Base-by-base conservation (phyloP, 2,797 vertebrate species). In the Pangasius djambal region DNA sequence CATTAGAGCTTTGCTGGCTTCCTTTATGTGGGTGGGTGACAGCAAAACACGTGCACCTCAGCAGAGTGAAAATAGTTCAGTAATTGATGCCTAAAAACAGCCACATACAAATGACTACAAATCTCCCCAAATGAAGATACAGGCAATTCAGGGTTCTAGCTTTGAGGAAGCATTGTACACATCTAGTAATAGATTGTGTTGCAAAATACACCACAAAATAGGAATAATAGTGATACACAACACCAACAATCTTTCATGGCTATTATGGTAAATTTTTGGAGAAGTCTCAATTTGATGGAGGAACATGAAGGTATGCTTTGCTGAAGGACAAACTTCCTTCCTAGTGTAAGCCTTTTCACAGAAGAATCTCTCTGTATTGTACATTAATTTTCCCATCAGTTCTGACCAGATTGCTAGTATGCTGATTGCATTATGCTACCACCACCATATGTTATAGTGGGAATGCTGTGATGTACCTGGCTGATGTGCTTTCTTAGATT, bases 31-130 rank as follows among this genome's bases (percentile, higher is more conserved):
- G 85, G 89, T 74, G 70, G 81, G 34, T 25, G 79, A 84, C 48
- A 87, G 86, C 67, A 59, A 87, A 67, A 25, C 67, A 74, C 57
- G 70, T 77, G 79, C 79, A 87, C 59, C 79, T 89, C 70, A 1
- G 85, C 85, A 74, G 77, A 84, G 85, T 34, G 28, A 83, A 87
- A 87, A 63, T 77, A 77, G 48, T 87, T 83, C 79, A 83, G 78
- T 87, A 89, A 89, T 84, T 87, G 65, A 77, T 84, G 86, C 70
- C 78, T 77, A 83, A 87, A 86, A 87, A 86, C 57, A 83, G 88
- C 63, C 40, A 81, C 83, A 59, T 48, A 59, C 16, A 79, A 57
- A 86, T 44, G 25, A 18, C 5, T 82, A 48, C 69, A 67, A 77
- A 65, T 75, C 57, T 65, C n/a, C 48, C 44, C 34, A 81, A 86